phyloP scores from a whole-genome alignment of 1,140 invertebrate species.

The Nephotettix cincticeps region DNA sequence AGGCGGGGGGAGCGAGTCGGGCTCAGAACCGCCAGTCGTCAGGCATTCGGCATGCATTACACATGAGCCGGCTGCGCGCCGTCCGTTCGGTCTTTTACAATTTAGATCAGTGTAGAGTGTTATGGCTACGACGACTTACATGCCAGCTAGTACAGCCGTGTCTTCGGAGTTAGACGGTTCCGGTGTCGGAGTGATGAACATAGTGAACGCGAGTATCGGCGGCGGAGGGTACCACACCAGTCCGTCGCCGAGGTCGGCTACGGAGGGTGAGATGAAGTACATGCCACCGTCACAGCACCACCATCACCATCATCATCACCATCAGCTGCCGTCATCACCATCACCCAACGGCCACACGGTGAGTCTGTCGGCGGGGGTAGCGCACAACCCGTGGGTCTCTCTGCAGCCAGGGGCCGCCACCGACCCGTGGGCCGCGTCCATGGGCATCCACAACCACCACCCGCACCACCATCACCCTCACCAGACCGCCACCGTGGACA shows the following conservation, averaged over 20 bases:
- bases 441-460: conserved; percentile 65
- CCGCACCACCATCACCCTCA: conserved; percentile 61
- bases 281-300: conserved; percentile 79
- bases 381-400: conserved; percentile 79
- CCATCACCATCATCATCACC: conserved; percentile 69
- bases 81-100: conserved; percentile 36
- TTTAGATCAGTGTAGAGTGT: conserved; percentile 39
- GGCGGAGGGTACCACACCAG: conserved; percentile 64
- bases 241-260: conserved; percentile 72
- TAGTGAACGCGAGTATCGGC: conserved; percentile 48
- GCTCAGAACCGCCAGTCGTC: conserved; percentile 45
- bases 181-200: conserved; percentile 67
- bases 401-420: conserved; percentile 62
- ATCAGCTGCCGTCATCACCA: conserved; percentile 60
- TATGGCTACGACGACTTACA: conserved; percentile 84
- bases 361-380: conserved; percentile 52
- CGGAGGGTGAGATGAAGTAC: conserved; percentile 92
- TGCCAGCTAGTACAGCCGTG: conserved; percentile 71
- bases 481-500: conserved; percentile 52
- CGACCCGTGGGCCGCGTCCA: conserved; percentile 77
- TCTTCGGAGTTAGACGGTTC: conserved; percentile 70
- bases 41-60: conserved; percentile 58
- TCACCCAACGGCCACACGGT: conserved; percentile 62
- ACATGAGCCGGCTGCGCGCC: conserved; percentile 50
- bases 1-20: conserved; percentile 20